Percentiles rank a stretch among this genome's conserved stretches.
Evolutionary conservation across 1,140 invertebrate genomes (phyloP).

Genomic region (Dryas iulia): DNA sequence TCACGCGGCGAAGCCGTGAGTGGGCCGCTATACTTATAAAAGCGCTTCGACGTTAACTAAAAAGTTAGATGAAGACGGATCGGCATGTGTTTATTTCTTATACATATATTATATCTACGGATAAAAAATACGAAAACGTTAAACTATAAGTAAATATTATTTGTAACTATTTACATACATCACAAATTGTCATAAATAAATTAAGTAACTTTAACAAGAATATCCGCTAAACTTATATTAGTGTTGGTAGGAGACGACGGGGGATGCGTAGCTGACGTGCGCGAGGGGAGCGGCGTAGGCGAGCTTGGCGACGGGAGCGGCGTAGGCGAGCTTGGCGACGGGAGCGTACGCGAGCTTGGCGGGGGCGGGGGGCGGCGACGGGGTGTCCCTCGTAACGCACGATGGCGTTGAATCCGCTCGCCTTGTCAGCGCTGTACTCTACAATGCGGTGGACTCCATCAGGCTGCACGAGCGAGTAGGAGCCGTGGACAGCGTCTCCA

Average conservation of each 20-base stretch:
- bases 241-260: conserved; percentile 57
- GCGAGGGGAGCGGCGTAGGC: conserved; percentile 35
- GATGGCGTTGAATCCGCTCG: conserved; percentile 57
- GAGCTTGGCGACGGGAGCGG: too few species aligned
- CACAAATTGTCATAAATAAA: too few species aligned
- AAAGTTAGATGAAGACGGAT: too few species aligned
- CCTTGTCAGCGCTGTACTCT: conserved; percentile 79
- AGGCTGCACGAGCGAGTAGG: conserved; percentile 77
- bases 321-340: too few species aligned
- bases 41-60: too few species aligned
- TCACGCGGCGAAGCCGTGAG: too few species aligned
- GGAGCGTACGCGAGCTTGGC: conserved; percentile 2
- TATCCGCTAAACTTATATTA: conserved; percentile 38
- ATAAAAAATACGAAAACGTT: too few species aligned
- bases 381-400: conserved; percentile 62
- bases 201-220: too few species aligned
- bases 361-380: conserved; percentile 38
- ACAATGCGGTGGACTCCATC: conserved; percentile 81
- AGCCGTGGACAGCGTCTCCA: too few species aligned
- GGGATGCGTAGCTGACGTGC: conserved; percentile 55
- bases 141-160: conserved; percentile 3
- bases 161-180: conserved; percentile 11
- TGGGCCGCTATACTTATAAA: too few species aligned
- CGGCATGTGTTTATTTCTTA: too few species aligned
- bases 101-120: too few species aligned